phyloP scores from a whole-genome alignment of 2,888 invertebrate species.

The Erpobdella octoculata region DNA sequence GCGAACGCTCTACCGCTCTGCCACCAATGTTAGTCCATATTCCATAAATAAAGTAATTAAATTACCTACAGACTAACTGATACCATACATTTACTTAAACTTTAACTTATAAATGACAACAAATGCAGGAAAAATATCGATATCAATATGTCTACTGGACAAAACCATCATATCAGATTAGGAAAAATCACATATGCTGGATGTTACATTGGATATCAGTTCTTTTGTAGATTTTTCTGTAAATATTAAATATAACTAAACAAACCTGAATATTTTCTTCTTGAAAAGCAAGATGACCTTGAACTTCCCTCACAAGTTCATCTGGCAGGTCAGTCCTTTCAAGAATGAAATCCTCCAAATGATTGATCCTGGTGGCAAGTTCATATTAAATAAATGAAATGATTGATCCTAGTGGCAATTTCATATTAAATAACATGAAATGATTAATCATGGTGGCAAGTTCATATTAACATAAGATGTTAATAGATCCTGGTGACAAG shows the following conservation, averaged over 20 bases:
- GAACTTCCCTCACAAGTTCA: constrained; percentile 52
- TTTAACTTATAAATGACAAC: neutral
- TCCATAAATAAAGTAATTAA: no score
- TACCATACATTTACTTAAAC: no score
- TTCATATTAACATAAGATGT: neutral
- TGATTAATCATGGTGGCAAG: neutral
- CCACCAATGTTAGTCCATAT: no score
- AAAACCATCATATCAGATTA: no score
- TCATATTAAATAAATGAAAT: neutral
- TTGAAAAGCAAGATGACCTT: constrained; percentile 55
- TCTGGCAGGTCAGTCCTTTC: constrained; percentile 53
- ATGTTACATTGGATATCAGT: no score
- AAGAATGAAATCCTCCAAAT: constrained; percentile 55
- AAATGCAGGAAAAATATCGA: no score
- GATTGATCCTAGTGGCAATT: neutral
- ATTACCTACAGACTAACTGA: no score
- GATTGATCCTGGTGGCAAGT: constrained; percentile 52
- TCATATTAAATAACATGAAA: neutral
- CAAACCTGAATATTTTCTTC: constrained; percentile 49
- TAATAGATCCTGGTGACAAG: neutral
- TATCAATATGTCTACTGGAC: no score
- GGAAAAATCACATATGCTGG: no score
- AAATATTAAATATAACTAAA: no score
- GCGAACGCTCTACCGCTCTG: no score
- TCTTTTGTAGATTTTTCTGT: no score